Percentiles rank a stretch among this genome's conserved stretches.
Conservation (phyloP, 92 coral and sea anemone species). For the Umimayanthus chanpuru region DNA sequence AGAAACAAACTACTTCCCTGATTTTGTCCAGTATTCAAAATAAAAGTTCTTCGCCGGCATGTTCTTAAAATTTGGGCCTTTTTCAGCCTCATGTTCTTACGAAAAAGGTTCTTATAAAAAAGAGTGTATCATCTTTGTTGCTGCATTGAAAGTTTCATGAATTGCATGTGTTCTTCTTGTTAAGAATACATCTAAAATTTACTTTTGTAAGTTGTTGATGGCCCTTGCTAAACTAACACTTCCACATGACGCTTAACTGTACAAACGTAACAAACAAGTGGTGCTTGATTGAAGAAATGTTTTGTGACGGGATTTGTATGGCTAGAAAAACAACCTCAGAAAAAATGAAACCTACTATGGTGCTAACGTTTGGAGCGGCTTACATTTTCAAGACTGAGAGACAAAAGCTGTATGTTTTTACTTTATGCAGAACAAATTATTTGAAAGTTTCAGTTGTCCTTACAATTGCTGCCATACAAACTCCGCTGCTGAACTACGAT, state of each 20-base stretch:
- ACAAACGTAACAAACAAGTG: background rate
- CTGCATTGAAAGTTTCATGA: too few relatives aligned
- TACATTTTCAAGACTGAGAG: background rate
- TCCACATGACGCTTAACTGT: background rate
- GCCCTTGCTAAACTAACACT: too few relatives aligned
- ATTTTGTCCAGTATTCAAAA: too few relatives aligned
- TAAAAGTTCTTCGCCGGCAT: too few relatives aligned
- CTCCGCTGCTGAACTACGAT: background rate
- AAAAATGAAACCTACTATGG: background rate
- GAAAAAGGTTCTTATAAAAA: too few relatives aligned
- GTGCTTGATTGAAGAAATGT: slow-evolving; percentile 34
- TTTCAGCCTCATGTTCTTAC: too few relatives aligned
- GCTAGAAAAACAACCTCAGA: background rate
- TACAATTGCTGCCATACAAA: background rate
- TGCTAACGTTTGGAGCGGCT: background rate
- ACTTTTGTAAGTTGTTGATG: too few relatives aligned
- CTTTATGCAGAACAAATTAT: background rate
- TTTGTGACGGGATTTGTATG: slow-evolving; percentile 1
- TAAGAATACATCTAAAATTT: too few relatives aligned
- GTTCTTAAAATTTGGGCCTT: too few relatives aligned
- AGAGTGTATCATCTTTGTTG: too few relatives aligned
- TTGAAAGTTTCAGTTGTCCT: background rate
- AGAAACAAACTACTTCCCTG: too few relatives aligned
- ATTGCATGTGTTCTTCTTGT: too few relatives aligned
- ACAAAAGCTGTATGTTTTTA: background rate